A percentile compares a stretch with the other conserved stretches of the same genome.
phyloP scores from a whole-genome alignment of 2,888 invertebrate genomes.

The Drepana falcataria region DNA sequence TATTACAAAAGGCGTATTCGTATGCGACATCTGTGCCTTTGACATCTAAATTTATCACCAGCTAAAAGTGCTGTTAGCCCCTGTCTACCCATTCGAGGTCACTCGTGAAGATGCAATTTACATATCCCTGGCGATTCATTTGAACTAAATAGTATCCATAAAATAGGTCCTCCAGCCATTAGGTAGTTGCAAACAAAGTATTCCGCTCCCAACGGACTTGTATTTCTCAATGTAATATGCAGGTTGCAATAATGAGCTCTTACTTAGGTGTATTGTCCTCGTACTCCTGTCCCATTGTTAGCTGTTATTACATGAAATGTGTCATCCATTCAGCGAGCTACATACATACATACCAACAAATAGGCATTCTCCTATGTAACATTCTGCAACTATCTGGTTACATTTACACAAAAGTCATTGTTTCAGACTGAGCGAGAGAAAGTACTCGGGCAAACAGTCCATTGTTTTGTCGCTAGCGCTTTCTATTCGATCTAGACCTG shows the following conservation, averaged over 20 bases:
- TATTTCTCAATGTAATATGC: not conserved
- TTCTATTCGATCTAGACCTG: slow-evolving; percentile 36
- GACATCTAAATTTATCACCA: too few relatives aligned
- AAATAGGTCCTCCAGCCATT: too few relatives aligned
- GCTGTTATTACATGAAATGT: not conserved
- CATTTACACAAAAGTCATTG: slow-evolving; percentile 24
- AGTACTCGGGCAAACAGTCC: slow-evolving; percentile 16
- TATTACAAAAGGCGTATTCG: too few relatives aligned
- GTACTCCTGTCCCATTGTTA: not conserved
- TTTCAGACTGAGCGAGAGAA: slow-evolving; percentile 24
- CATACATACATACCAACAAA: not conserved
- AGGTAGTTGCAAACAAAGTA: too few relatives aligned
- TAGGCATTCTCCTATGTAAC: slow-evolving; percentile 1
- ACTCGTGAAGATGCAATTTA: too few relatives aligned
- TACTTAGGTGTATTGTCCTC: not conserved
- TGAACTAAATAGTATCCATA: too few relatives aligned
- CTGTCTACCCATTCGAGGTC: too few relatives aligned
- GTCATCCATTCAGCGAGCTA: slow-evolving; percentile 1
- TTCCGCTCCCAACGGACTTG: too few relatives aligned
- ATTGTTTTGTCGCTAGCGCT: slow-evolving; percentile 33
- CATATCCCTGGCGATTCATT: too few relatives aligned
- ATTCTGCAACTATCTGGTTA: slow-evolving; percentile 7
- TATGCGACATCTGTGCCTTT: too few relatives aligned
- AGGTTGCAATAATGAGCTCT: not conserved
- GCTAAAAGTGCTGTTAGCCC: too few relatives aligned